Percentiles rank a stretch among this genome's conserved stretches.
Evolutionary conservation across 1,140 invertebrate genomes (phyloP).

Genomic region (Hormaphis cornu): DNA sequence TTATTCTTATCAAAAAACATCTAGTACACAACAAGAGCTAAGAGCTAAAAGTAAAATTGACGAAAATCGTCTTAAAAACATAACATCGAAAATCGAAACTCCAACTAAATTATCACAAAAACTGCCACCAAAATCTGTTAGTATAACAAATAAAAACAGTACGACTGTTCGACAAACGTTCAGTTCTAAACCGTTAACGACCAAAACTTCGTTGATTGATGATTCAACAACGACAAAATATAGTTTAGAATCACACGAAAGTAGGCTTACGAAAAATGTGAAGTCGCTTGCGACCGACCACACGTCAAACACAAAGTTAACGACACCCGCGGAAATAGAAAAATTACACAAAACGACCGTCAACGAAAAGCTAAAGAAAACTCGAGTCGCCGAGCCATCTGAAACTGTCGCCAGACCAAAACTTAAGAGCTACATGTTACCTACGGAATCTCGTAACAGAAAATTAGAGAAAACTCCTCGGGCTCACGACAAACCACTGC

Average conservation of each 20-base stretch:
- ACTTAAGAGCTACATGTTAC: slow-evolving; percentile 4
- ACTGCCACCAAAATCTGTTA: background rate
- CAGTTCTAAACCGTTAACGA: background rate
- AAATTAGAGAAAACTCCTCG: background rate
- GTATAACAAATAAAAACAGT: background rate
- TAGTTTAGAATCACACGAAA: background rate
- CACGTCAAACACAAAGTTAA: too few species aligned
- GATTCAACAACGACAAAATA: background rate
- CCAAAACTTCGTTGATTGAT: background rate
- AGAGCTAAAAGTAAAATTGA: background rate
- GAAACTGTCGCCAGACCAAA: background rate
- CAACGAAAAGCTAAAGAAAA: slow-evolving; percentile 3
- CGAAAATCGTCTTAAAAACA: background rate
- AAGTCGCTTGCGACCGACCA: background rate
- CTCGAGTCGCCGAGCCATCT: background rate
- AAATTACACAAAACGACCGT: background rate
- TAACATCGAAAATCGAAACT: background rate
- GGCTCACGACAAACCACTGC: background rate
- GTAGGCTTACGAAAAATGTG: background rate
- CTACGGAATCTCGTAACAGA: slow-evolving; percentile 16
- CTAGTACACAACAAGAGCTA: background rate
- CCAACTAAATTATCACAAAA: background rate
- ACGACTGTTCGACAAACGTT: background rate
- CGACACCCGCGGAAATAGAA: background rate
- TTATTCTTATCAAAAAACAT: background rate